Percentiles rank a stretch among this genome's conserved stretches.
These are phyloP conservation scores for Megalonaias nervosa DNA, from an alignment of 1,140 invertebrate species.

Conservation along the genomic window DNA sequence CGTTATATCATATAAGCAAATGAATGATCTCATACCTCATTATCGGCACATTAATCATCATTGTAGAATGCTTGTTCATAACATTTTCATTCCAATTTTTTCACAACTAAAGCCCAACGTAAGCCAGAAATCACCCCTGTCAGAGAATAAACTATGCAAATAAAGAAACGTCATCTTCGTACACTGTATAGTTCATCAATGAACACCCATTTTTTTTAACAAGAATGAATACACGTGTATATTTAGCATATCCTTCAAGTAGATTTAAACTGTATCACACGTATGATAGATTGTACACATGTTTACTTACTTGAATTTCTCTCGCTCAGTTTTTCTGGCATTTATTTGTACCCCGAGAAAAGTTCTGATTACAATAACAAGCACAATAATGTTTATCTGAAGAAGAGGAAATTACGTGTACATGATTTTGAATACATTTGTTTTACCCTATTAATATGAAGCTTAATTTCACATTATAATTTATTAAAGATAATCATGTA, in stretches of 20 bases:
- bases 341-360: constrained; percentile 39
- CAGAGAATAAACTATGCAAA: no score
- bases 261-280: neutral
- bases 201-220: no score
- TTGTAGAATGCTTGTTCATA: no score
- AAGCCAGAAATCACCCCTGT: no score
- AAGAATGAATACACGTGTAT: neutral
- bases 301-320: constrained; percentile 42
- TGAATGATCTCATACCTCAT: no score
- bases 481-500: neutral
- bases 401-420: constrained; percentile 7
- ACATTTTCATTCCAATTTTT: no score
- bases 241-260: no score
- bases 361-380: constrained; percentile 42
- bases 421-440: neutral
- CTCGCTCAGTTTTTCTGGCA: constrained; percentile 32
- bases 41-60: no score
- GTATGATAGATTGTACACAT: neutral
- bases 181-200: neutral
- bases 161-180: neutral
- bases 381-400: constrained; percentile 49
- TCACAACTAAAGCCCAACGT: no score
- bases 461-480: neutral
- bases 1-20: no score
- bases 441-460: neutral